phyloP scores from a whole-genome alignment of 1,140 invertebrate species.

The Gerris buenoi region DNA sequence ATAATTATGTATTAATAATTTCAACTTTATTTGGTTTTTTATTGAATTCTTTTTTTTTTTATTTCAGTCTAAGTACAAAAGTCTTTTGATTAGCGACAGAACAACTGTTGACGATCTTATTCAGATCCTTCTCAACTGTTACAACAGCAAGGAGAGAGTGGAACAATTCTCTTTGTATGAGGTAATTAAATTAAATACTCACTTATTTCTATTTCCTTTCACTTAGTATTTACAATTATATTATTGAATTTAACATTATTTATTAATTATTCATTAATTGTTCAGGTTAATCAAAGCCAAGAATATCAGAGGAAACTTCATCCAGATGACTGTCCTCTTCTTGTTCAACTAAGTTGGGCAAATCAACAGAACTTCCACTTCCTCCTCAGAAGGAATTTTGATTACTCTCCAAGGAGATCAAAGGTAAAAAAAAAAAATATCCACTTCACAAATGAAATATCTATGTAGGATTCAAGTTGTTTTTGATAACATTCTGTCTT shows the following conservation, averaged over 20 bases:
- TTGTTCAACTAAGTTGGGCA: constrained; percentile 62
- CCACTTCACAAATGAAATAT: too few relatives aligned
- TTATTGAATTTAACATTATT: too few relatives aligned
- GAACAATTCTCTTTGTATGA: constrained; percentile 79
- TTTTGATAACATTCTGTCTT: too few relatives aligned
- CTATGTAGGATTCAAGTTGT: too few relatives aligned
- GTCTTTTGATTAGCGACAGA: constrained; percentile 69
- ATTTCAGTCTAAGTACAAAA: constrained; percentile 73
- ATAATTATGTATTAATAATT: not conserved
- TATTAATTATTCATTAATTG: too few relatives aligned
- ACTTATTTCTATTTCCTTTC: not conserved
- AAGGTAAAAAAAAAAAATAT: too few relatives aligned
- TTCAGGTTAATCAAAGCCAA: constrained; percentile 42
- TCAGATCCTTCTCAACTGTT: constrained; percentile 68
- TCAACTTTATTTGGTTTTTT: not conserved
- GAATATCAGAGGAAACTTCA: constrained; percentile 75
- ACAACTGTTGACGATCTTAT: constrained; percentile 82
- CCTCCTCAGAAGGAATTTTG: constrained; percentile 56
- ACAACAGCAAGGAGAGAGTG: constrained; percentile 62
- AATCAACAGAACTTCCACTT: constrained; percentile 48
- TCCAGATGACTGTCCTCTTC: constrained; percentile 67
- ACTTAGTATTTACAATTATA: not conserved
- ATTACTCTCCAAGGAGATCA: constrained; percentile 49
- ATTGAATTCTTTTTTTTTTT: constrained; percentile 16
- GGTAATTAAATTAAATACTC: too few relatives aligned